Conservation (phyloP, 2,113 vertebrate species). For the Gorsachius goisagi region DNA sequence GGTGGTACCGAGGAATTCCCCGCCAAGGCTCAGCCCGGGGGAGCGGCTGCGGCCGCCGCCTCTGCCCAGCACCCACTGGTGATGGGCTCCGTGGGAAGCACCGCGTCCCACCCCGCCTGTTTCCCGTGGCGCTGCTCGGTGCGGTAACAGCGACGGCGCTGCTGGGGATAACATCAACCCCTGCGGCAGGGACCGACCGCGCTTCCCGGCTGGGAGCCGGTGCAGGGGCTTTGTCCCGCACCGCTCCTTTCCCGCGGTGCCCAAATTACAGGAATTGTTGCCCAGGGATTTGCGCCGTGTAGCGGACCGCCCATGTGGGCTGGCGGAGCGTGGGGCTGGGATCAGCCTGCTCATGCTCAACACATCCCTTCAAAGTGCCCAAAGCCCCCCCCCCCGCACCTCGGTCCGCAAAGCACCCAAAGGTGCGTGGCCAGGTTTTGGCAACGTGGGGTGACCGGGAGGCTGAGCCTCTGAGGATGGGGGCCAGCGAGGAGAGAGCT, state of each 20-base stretch:
- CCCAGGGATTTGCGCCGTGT: fast-evolving
- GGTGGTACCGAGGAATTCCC: not conserved
- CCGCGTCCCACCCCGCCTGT: fast-evolving
- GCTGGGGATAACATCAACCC: fast-evolving
- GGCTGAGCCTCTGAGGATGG: not conserved
- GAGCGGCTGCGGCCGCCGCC: too few relatives aligned
- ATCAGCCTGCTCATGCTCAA: fast-evolving
- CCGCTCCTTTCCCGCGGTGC: fast-evolving
- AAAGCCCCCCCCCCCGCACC: not conserved
- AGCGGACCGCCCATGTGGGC: not conserved
- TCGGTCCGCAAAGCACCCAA: too few relatives aligned
- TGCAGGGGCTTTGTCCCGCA: not conserved
- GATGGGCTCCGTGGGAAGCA: not conserved
- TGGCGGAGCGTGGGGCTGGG: not conserved
- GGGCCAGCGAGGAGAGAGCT: too few relatives aligned
- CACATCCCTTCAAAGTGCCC: fast-evolving
- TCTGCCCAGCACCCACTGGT: not conserved
- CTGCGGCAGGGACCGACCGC: not conserved
- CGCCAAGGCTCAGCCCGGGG: too few relatives aligned
- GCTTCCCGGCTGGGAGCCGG: too few relatives aligned
- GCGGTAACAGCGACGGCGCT: fast-evolving
- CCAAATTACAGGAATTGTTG: too few relatives aligned
- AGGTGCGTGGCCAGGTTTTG: not conserved
- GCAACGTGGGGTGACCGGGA: not conserved
- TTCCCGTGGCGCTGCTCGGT: not conserved